These are phyloP conservation scores for Platalea minor DNA, from an alignment of 2,797 vertebrate genomes.

Conservation along the genomic window DNA sequence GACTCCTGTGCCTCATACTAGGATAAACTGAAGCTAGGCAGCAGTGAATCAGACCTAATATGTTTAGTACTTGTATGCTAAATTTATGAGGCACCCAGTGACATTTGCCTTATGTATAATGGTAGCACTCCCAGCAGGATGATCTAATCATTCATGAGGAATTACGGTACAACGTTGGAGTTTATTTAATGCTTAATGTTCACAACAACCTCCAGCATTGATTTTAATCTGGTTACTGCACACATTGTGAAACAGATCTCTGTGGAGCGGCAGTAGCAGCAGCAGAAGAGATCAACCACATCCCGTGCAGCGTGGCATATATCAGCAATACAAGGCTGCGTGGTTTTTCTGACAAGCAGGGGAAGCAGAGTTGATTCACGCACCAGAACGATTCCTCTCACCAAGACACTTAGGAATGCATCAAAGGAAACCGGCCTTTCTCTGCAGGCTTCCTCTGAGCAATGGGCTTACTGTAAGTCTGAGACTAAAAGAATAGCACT, in stretches of 20 bases:
- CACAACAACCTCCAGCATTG: conserved; percentile 28
- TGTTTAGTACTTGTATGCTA: conserved; percentile 29
- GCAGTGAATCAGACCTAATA: conserved; percentile 39
- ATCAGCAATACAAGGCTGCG: not conserved
- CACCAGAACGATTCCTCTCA: conserved; percentile 37
- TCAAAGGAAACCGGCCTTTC: conserved; percentile 39
- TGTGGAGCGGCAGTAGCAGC: not conserved
- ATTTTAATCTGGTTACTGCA: conserved; percentile 42
- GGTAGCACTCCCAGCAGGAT: conserved; percentile 54
- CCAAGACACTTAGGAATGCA: conserved; percentile 38
- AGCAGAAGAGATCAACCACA: not conserved
- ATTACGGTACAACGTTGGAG: not conserved
- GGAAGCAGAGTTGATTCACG: conserved; percentile 50
- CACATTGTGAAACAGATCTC: not conserved
- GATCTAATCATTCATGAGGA: conserved; percentile 54
- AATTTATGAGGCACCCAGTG: conserved; percentile 54
- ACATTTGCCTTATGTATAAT: conserved; percentile 55
- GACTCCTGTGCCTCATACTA: conserved; percentile 3
- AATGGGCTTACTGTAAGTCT: conserved; percentile 41
- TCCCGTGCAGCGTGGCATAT: not conserved
- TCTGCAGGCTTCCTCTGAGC: conserved; percentile 53
- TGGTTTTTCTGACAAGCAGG: conserved; percentile 45
- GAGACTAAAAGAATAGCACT: conserved; percentile 2
- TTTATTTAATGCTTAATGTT: conserved; percentile 37
- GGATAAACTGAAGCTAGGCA: conserved; percentile 24